Percentiles rank a stretch among this genome's conserved stretches.
These are phyloP conservation scores for Chymomyza amoena DNA, from an alignment of 2,888 invertebrate genomes.

Conservation along the genomic window DNA sequence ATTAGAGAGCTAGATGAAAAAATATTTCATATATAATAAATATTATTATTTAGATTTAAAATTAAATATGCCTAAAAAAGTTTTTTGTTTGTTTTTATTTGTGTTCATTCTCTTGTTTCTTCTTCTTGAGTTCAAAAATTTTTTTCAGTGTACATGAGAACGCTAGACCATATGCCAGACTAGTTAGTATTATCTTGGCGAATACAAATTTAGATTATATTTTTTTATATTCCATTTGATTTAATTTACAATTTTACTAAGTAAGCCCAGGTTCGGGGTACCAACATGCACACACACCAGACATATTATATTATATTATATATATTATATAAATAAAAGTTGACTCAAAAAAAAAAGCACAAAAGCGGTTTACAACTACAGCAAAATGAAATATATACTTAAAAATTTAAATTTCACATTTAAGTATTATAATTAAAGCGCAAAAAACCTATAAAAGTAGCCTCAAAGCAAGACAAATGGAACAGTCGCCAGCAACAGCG, in stretches of 20 bases:
- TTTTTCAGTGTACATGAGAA: neutral
- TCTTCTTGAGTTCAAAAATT: neutral
- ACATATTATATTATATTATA: neutral
- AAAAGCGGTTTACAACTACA: slow-evolving; percentile 37
- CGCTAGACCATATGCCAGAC: no score
- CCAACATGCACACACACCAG: neutral
- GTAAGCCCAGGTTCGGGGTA: neutral
- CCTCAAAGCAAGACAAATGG: slow-evolving; percentile 6
- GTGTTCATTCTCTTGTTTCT: no score
- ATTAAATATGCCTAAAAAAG: no score
- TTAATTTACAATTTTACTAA: neutral
- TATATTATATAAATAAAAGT: slow-evolving; percentile 29
- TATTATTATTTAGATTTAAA: no score
- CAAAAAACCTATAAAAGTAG: slow-evolving; percentile 45
- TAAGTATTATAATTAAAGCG: slow-evolving; percentile 26
- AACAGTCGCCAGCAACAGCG: slow-evolving; percentile 32
- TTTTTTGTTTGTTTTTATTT: no score
- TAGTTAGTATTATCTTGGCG: neutral
- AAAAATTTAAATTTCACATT: slow-evolving; percentile 35
- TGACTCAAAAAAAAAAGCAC: slow-evolving; percentile 24
- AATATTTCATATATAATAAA: no score
- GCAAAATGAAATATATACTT: slow-evolving; percentile 9
- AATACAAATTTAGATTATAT: neutral
- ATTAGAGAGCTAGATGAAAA: no score
- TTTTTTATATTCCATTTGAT: neutral